Conservation (phyloP, 2,888 invertebrate species). For the Amphipoea oculea region DNA sequence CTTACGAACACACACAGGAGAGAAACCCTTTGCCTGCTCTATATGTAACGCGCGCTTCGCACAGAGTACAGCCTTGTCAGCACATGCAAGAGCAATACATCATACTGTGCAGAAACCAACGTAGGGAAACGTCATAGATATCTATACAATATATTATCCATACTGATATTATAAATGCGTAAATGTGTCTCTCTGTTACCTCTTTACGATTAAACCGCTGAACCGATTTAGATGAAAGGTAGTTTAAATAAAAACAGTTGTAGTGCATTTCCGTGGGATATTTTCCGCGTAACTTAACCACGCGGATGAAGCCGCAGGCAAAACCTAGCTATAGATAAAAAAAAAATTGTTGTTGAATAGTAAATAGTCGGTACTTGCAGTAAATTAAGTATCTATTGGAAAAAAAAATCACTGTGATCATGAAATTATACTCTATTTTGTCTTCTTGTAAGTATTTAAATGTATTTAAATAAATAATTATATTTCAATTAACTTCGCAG, state of each 20-base stretch:
- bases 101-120: not conserved
- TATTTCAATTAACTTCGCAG: not conserved
- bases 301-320: too few relatives aligned
- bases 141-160: too few relatives aligned
- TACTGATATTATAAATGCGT: too few relatives aligned
- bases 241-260: too few relatives aligned
- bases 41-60: constrained; percentile 81
- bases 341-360: not conserved
- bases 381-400: not conserved
- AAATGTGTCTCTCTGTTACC: too few relatives aligned
- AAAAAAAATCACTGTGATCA: not conserved
- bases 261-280: too few relatives aligned
- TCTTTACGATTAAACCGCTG: too few relatives aligned
- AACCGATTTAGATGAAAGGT: too few relatives aligned
- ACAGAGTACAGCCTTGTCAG: constrained; percentile 68
- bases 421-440: not conserved
- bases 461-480: constrained; percentile 7
- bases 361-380: not conserved
- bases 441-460: not conserved
- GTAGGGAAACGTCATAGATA: not conserved
- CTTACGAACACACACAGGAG: constrained; percentile 81
- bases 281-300: too few relatives aligned
- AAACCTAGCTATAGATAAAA: too few relatives aligned
- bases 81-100: constrained; percentile 48
- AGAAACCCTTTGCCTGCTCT: constrained; percentile 77